phyloP scores from a whole-genome alignment of 2,113 vertebrate species.

The Andinoacara biseriatus region DNA sequence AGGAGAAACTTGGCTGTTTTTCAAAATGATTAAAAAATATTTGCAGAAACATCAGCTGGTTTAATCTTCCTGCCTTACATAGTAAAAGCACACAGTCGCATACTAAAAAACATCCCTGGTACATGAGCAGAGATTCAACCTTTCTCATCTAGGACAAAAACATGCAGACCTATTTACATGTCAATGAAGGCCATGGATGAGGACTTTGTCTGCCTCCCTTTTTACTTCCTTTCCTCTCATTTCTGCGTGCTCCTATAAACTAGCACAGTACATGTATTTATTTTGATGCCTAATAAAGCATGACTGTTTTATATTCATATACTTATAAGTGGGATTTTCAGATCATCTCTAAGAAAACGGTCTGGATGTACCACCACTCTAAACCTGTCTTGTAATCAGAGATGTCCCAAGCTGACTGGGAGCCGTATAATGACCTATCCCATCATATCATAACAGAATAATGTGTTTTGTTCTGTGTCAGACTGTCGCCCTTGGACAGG shows the following conservation, averaged over 20 bases:
- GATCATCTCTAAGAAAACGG: neutral
- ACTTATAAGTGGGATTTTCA: neutral
- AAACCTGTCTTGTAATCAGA: neutral
- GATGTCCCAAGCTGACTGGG: neutral
- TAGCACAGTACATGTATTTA: constrained; percentile 4
- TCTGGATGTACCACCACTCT: no score
- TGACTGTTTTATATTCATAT: neutral
- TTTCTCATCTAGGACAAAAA: constrained; percentile 62
- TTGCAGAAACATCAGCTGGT: constrained; percentile 2
- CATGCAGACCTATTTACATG: constrained; percentile 67
- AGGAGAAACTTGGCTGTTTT: constrained; percentile 30
- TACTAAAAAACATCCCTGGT: neutral
- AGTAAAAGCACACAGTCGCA: neutral
- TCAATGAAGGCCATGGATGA: constrained; percentile 49
- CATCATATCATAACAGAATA: neutral
- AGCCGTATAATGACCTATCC: neutral
- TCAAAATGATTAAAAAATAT: neutral
- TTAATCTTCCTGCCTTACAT: neutral
- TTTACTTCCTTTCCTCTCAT: constrained; percentile 14
- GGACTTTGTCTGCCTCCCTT: constrained; percentile 8
- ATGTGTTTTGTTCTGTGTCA: neutral
- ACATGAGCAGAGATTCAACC: constrained; percentile 41
- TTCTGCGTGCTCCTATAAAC: neutral
- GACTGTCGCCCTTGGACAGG: neutral
- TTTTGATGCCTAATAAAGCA: neutral